A percentile compares a stretch with the other conserved stretches of the same genome.
Conservation (phyloP, 2,797 vertebrate genomes). For the Scolopax rusticola region DNA sequence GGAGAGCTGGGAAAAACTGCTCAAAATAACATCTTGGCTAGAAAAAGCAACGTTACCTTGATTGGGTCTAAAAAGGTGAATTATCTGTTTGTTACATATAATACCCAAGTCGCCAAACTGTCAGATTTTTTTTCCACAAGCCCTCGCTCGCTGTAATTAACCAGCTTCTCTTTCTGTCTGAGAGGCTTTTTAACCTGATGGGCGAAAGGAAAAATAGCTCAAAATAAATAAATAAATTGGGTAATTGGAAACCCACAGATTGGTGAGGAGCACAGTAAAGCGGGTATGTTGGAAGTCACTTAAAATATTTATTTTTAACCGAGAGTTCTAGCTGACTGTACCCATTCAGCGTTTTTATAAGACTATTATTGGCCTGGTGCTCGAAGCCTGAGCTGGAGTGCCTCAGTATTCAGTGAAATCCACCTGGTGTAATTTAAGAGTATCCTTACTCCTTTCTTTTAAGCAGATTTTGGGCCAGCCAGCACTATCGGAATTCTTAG, state of each 20-base stretch:
- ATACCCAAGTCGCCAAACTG: neutral
- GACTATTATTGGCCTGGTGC: neutral
- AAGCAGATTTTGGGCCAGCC: neutral
- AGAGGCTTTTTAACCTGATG: neutral
- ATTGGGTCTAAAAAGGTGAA: conserved; percentile 1
- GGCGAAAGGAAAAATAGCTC: neutral
- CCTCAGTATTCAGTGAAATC: neutral
- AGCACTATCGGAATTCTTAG: neutral
- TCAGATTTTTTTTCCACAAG: neutral
- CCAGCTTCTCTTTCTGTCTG: neutral
- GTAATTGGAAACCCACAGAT: neutral
- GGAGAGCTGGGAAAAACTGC: neutral
- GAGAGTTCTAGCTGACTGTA: neutral
- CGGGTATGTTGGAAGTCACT: neutral
- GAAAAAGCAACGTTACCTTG: neutral
- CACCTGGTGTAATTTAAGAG: neutral
- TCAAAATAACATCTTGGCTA: neutral
- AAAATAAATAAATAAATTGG: neutral
- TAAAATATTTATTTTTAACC: neutral
- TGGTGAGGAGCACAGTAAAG: neutral
- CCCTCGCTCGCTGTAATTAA: neutral
- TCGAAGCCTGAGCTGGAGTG: neutral
- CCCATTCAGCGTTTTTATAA: neutral
- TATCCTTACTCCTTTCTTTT: neutral
- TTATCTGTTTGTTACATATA: neutral